Base-by-base conservation (phyloP, 2,888 invertebrate genomes). In the Salpingus planirostris region DNA sequence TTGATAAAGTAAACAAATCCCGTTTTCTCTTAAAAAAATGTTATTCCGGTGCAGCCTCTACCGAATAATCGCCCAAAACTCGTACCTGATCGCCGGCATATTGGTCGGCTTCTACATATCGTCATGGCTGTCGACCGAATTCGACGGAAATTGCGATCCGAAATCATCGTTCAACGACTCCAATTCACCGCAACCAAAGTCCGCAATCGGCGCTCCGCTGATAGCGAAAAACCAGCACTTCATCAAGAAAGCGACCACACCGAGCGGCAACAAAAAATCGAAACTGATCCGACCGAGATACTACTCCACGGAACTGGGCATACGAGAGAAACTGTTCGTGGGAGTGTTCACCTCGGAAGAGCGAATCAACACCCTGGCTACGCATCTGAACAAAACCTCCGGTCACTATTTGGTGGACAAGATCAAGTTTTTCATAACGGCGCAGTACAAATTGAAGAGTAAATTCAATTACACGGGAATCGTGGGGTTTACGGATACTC, bases 261-360 rank as follows among this genome's bases (percentile, higher is more conserved):
- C 34, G 4, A 42, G 35, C 15, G 28, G 36, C n/a, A n/a, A n/a
- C n/a, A 50, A 50, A 18, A 58, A 57, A 31, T 38, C 49, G 54
- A 73, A 76, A 46, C 70, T 88, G 43, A 71, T 83, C 31, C 75
- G 96, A 2, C 92, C 95, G 1, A 73, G 95, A 12, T 97, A 92
- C 68, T 93, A 91, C 58, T 90, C 89, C 27, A 91, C 95, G 0
- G 97, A 97, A 62, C 73, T 97, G 32, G 95, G 92, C 11, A 93
- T 96, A 49, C 74, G 85, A 39, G 88, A 89, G 45, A 88, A 89
- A 55, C 61, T 95, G 8, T 85, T 95, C 55, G 78, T 91, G 15
- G 91, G 85, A 11, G 81, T 93, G 21, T 69, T 95, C 53, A 87
- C 85, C 11, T 78, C 79, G 2, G 78, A 79, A 50, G 77, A 78